Percentiles rank a stretch among this genome's conserved stretches.
phyloP scores from a whole-genome alignment of 2,797 vertebrate genomes.

The Catostomus latipinnis region DNA sequence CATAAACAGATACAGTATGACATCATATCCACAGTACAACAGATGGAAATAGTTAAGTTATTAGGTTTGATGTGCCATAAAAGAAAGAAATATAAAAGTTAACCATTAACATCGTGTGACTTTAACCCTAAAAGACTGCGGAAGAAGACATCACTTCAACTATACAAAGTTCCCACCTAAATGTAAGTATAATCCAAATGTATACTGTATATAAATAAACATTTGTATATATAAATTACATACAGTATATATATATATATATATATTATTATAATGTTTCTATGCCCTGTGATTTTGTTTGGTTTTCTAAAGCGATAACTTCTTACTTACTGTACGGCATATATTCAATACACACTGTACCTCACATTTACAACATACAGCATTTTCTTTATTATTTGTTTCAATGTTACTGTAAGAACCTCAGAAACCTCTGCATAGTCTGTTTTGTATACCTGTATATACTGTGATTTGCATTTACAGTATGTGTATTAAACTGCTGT shows the following conservation, averaged over 20 bases:
- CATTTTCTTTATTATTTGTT: too few species aligned
- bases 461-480: too few species aligned
- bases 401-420: too few species aligned
- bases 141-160: conserved; percentile 6
- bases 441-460: too few species aligned
- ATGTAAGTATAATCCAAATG: neutral
- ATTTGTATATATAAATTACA: neutral
- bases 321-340: too few species aligned
- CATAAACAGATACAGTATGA: neutral
- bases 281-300: neutral
- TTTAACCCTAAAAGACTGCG: conserved; percentile 31
- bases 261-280: neutral
- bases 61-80: conserved; percentile 39
- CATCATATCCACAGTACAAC: neutral
- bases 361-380: too few species aligned
- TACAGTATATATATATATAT: too few species aligned
- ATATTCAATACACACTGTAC: too few species aligned
- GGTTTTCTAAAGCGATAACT: too few species aligned
- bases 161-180: neutral
- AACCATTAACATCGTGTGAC: conserved; percentile 49
- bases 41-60: neutral
- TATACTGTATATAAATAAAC: neutral
- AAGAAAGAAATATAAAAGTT: conserved; percentile 2
- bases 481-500: too few species aligned
- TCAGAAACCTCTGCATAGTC: too few species aligned